phyloP scores from a whole-genome alignment of 2,113 vertebrate species.

The Aspidoscelis tigris region DNA sequence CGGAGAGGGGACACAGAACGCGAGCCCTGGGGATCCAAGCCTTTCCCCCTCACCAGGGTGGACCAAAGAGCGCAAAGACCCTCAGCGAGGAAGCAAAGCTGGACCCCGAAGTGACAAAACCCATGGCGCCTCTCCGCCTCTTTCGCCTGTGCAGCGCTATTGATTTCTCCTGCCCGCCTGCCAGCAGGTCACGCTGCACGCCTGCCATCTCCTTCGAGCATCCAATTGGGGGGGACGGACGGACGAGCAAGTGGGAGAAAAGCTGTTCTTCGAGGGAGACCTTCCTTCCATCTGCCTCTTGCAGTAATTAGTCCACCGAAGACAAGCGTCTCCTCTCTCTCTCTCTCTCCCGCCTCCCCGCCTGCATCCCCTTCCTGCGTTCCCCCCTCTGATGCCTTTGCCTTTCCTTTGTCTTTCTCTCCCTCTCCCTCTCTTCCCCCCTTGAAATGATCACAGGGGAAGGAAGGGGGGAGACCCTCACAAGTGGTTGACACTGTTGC shows the following conservation, averaged over 20 bases:
- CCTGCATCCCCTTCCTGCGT: accelerated
- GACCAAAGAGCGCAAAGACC: background rate
- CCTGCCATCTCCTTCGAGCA: conserved; percentile 14
- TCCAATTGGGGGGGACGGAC: background rate
- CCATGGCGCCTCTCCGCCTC: background rate
- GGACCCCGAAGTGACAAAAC: background rate
- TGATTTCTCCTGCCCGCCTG: conserved; percentile 28
- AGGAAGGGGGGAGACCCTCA: conserved; percentile 45
- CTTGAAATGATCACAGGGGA: conserved; percentile 74
- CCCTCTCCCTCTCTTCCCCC: conserved; percentile 29
- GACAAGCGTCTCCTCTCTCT: background rate
- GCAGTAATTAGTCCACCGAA: background rate
- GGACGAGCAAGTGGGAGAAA: background rate
- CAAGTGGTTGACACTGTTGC: conserved; percentile 82
- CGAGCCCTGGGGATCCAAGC: too few relatives aligned
- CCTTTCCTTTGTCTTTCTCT: conserved; percentile 24
- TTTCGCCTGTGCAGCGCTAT: background rate
- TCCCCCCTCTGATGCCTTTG: conserved; percentile 26
- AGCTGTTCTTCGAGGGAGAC: background rate
- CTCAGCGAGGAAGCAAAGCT: background rate
- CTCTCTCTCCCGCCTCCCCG: background rate
- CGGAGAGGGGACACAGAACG: background rate
- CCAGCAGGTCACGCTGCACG: conserved; percentile 11
- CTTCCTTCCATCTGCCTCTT: background rate
- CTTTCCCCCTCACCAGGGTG: too few relatives aligned